phyloP scores from a whole-genome alignment of 1,140 invertebrate species.

The Trachymyrmex cornetzi region DNA sequence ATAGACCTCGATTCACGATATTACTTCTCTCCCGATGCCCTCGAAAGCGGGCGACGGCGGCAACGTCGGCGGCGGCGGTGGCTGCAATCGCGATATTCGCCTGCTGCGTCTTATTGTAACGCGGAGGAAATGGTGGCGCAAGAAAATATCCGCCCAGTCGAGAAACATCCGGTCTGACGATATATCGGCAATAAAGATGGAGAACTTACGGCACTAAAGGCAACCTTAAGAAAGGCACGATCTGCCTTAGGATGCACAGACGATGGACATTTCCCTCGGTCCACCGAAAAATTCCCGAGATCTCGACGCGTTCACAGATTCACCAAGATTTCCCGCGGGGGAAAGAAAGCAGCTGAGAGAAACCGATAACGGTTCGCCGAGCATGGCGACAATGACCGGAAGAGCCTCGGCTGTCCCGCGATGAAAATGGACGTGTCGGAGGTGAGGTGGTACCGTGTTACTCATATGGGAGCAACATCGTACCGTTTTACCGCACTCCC shows the following conservation, averaged over 20 bases:
- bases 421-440: conserved; percentile 40
- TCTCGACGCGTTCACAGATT: conserved; percentile 7
- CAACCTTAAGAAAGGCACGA: neutral
- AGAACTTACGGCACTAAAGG: neutral
- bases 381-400: conserved; percentile 71
- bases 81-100: conserved; percentile 56
- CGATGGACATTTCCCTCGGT: no score
- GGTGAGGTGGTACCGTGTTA: conserved; percentile 32
- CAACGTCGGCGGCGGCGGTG: neutral
- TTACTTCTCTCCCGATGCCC: conserved; percentile 49
- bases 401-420: conserved; percentile 42
- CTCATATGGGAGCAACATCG: conserved; percentile 6
- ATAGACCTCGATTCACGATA: conserved; percentile 56
- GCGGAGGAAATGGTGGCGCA: conserved; percentile 60
- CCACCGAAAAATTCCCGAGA: neutral
- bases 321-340: conserved; percentile 46
- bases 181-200: conserved; percentile 27
- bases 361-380: conserved; percentile 67
- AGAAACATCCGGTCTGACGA: conserved; percentile 51
- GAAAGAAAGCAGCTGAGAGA: conserved; percentile 54
- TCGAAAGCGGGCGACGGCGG: conserved; percentile 30
- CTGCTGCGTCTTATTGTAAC: conserved; percentile 45
- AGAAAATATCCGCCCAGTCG: conserved; percentile 60
- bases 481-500: conserved; percentile 8
- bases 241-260: neutral